phyloP scores from a whole-genome alignment of 2,888 invertebrate genomes.

The Rhabditoides inermis region DNA sequence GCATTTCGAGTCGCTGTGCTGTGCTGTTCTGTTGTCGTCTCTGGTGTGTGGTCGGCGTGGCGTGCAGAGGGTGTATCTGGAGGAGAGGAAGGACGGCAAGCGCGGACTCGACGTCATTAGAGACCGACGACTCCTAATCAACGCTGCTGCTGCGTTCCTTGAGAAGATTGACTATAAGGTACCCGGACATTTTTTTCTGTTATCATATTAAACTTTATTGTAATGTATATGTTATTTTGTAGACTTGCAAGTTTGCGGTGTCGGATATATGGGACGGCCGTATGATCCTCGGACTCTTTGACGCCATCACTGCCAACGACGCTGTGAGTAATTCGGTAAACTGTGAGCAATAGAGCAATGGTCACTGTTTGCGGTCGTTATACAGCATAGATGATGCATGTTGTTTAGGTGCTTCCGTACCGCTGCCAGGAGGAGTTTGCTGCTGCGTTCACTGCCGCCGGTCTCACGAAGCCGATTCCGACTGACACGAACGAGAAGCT shows the following conservation, averaged over 20 bases:
- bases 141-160: slow-evolving; percentile 20
- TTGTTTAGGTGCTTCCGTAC: slow-evolving; percentile 33
- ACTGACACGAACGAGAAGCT: slow-evolving; percentile 41
- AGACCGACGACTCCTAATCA: slow-evolving; percentile 31
- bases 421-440: slow-evolving; percentile 47
- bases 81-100: slow-evolving; percentile 19
- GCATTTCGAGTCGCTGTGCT: slow-evolving; percentile 38
- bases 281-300: slow-evolving; percentile 39
- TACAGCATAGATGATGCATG: background rate
- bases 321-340: slow-evolving; percentile 1
- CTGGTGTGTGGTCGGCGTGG: slow-evolving; percentile 35
- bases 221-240: too few species aligned
- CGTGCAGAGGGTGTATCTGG: slow-evolving; percentile 21
- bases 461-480: slow-evolving; percentile 35
- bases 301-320: slow-evolving; percentile 24
- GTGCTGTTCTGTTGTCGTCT: slow-evolving; percentile 39
- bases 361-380: too few species aligned
- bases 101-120: slow-evolving; percentile 24
- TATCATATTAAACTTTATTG: too few species aligned
- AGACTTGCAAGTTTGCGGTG: slow-evolving; percentile 18
- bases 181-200: too few species aligned
- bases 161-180: slow-evolving; percentile 23
- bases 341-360: too few species aligned
- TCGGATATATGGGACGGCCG: slow-evolving; percentile 49
- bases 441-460: slow-evolving; percentile 33